These are phyloP conservation scores for Odontomachus brunneus DNA, from an alignment of 1,140 invertebrate species.

Conservation along the genomic window DNA sequence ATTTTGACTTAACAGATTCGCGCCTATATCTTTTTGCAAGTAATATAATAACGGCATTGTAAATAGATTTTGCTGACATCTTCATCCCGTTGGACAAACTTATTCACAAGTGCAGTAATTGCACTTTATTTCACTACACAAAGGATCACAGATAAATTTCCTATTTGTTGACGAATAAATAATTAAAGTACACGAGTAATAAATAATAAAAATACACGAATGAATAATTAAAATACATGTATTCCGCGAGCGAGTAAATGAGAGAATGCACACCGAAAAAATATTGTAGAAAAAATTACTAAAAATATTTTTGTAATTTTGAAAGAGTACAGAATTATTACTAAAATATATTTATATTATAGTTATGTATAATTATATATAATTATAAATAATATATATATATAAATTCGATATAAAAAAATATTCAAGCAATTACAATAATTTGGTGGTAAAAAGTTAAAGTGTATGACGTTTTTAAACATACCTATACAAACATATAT, in stretches of 20 bases:
- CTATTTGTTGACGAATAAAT: not conserved
- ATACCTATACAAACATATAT: no score
- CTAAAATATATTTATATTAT: no score
- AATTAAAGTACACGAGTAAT: slow-evolving; percentile 16
- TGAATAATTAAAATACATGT: not conserved
- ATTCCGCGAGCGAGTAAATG: not conserved
- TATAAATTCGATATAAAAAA: no score
- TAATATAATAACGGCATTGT: slow-evolving; percentile 17
- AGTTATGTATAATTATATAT: no score
- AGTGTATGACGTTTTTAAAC: no score
- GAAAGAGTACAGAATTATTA: no score
- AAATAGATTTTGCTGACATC: slow-evolving; percentile 35
- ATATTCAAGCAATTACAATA: no score
- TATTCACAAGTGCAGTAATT: not conserved
- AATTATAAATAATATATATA: no score
- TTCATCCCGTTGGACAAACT: slow-evolving; percentile 3
- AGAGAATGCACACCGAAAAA: not conserved
- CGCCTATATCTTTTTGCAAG: not conserved
- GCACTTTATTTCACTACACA: not conserved
- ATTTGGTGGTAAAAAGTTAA: no score
- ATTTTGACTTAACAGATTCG: not conserved
- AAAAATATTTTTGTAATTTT: no score
- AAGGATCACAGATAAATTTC: slow-evolving; percentile 22
- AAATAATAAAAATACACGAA: not conserved
- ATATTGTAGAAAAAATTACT: no score